phyloP scores from a whole-genome alignment of 2,113 vertebrate genomes.

The Harpagus bidentatus region DNA sequence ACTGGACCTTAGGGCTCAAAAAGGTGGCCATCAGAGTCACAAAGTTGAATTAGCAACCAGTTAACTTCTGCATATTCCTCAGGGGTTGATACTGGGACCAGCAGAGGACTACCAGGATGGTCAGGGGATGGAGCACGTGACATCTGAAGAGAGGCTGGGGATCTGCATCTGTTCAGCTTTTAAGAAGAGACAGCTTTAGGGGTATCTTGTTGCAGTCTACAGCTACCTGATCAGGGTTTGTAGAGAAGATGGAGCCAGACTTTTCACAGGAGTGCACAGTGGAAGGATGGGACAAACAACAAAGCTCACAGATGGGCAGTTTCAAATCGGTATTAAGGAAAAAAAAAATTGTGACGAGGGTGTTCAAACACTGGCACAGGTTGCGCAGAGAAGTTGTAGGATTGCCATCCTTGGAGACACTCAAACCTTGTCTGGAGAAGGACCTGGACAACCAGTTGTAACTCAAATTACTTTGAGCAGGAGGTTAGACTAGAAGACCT shows the following conservation, averaged over 20 bases:
- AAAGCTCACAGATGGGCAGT: background rate
- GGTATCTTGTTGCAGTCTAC: background rate
- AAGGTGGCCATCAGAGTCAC: background rate
- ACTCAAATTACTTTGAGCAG: background rate
- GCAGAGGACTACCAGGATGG: background rate
- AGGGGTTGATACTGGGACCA: background rate
- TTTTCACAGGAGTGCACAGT: background rate
- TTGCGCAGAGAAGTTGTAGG: background rate
- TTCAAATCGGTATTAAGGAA: background rate
- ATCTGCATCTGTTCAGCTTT: background rate
- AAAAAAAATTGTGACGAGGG: background rate
- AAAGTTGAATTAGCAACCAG: background rate
- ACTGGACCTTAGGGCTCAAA: background rate
- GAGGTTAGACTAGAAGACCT: background rate
- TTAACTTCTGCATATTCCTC: background rate
- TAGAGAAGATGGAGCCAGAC: background rate
- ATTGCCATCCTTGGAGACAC: background rate
- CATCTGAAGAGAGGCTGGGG: background rate
- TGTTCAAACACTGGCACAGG: background rate
- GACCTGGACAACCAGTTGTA: background rate
- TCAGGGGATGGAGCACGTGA: background rate
- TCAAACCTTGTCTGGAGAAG: background rate
- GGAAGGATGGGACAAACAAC: background rate
- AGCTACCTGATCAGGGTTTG: background rate
- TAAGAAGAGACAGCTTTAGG: background rate